phyloP scores from a whole-genome alignment of 2,888 invertebrate genomes.

The Diplazon laetatorius region DNA sequence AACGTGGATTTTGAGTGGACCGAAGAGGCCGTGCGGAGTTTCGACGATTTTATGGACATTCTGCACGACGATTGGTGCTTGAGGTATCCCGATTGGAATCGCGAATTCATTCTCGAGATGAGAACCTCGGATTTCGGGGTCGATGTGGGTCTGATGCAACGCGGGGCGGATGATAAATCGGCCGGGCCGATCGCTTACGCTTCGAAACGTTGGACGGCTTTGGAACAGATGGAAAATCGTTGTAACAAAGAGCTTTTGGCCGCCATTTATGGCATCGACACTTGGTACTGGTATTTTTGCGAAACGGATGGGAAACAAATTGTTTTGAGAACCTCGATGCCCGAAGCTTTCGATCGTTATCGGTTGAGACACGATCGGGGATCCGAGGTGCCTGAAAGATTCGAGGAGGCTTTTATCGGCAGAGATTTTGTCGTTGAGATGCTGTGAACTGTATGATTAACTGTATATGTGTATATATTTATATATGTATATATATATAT shows the following conservation, averaged over 20 bases:
- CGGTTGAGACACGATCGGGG: conserved; percentile 10
- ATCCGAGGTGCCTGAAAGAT: conserved; percentile 27
- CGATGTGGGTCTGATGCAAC: conserved; percentile 33
- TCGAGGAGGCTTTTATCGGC: conserved; percentile 31
- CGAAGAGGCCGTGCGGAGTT: background rate
- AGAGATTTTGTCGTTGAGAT: conserved; percentile 37
- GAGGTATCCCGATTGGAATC: conserved; percentile 50
- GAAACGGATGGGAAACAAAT: conserved; percentile 25
- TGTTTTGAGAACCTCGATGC: conserved; percentile 39
- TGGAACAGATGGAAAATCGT: conserved; percentile 19
- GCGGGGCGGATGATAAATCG: too few relatives aligned
- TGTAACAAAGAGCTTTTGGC: conserved; percentile 30
- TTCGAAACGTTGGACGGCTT: conserved; percentile 30
- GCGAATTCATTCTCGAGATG: conserved; percentile 31
- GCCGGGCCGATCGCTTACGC: conserved; percentile 55
- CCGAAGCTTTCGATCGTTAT: conserved; percentile 51
- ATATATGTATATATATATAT: background rate
- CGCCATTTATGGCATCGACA: conserved; percentile 47
- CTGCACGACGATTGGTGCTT: conserved; percentile 19
- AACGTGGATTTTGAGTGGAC: conserved; percentile 29
- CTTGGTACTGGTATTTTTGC: conserved; percentile 47
- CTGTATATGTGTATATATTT: background rate
- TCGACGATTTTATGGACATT: background rate
- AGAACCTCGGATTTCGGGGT: conserved; percentile 11
- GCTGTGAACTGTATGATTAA: background rate